phyloP scores from a whole-genome alignment of 2,888 invertebrate genomes.

The Archips xylosteana region DNA sequence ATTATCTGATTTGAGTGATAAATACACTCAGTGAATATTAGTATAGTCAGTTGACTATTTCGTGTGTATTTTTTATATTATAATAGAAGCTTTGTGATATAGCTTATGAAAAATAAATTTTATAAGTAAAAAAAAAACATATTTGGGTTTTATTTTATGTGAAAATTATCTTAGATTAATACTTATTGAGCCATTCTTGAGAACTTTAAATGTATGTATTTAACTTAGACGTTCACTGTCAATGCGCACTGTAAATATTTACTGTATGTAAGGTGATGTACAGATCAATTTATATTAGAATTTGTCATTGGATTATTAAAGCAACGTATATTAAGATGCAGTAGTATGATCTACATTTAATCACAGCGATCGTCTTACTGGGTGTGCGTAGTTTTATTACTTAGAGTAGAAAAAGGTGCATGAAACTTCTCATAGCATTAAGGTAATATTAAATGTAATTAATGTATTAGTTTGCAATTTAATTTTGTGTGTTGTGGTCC shows the following conservation, averaged over 20 bases:
- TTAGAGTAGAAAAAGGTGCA: slow-evolving; percentile 62
- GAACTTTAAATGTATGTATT: slow-evolving; percentile 43
- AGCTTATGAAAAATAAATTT: slow-evolving; percentile 58
- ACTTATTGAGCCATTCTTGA: slow-evolving; percentile 44
- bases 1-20: slow-evolving; percentile 30
- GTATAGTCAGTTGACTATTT: slow-evolving; percentile 66
- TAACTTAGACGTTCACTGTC: slow-evolving; percentile 33
- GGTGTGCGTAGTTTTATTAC: slow-evolving; percentile 45
- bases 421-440: slow-evolving; percentile 64
- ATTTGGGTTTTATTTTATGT: slow-evolving; percentile 46
- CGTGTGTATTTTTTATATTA: slow-evolving; percentile 67
- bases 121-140: slow-evolving; percentile 56
- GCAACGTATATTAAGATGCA: slow-evolving; percentile 66
- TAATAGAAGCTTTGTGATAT: slow-evolving; percentile 76
- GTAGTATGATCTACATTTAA: slow-evolving; percentile 46
- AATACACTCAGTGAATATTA: slow-evolving; percentile 43
- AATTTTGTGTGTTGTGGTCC: slow-evolving; percentile 43
- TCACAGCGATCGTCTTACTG: slow-evolving; percentile 37
- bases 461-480: slow-evolving; percentile 42
- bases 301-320: slow-evolving; percentile 56
- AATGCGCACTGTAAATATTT: slow-evolving; percentile 60
- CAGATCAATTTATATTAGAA: slow-evolving; percentile 53
- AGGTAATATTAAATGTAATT: slow-evolving; percentile 40
- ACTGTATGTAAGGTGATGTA: slow-evolving; percentile 50
- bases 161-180: slow-evolving; percentile 42